Evolutionary conservation across 2,888 invertebrate genomes (phyloP), one percentile per base, ranked within the genome.

Genomic region (Agrotis clavis): DNA sequence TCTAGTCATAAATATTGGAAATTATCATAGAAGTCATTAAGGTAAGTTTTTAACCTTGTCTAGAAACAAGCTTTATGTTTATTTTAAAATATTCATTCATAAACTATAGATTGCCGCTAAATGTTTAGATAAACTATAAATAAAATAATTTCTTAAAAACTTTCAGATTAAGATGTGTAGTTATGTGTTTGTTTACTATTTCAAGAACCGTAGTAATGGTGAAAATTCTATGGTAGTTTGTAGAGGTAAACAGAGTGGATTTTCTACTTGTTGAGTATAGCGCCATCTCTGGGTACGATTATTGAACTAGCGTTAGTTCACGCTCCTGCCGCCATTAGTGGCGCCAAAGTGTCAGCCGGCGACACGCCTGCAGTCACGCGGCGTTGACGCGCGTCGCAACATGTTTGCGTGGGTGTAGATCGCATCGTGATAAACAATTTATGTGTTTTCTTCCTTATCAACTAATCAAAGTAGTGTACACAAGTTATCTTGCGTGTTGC

Each of bases 341-440:
- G 94, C 95, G 95, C 94, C 93, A 88, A 94, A 91, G 92, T 95
- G 94, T 94, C 94, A 95, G 88, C 90, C 93, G 92, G 89, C 93
- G 93, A 92, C 94, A 94, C 94, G 94, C 93, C 93, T 93, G 94
- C 95, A 96, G 96, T 95, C 95, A 95, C 95, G 95, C 95, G 95
- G 95, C 95, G 95, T 95, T 95, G 94, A 93, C 94, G 94, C 94
- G 95, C 94, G 95, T 93, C 91, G 93, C 91, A 93, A 91, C 93
- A 94, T 95, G 94, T 89, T 92, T 93, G 94, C 91, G 94, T 93
- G 92, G 94, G 94, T 93, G 94, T 95, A 94, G 90, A 94, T 94
- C 93, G 94, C 92, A 89, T 86, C 89, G 92, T 92, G 94, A 93
- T 94, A 92, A 94, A 93, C 92, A 92, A 90, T 92, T 90, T 87